Percentiles rank a stretch among this genome's conserved stretches.
Conservation (phyloP, 2,797 vertebrate genomes). For the Aldrovandia affinis region DNA sequence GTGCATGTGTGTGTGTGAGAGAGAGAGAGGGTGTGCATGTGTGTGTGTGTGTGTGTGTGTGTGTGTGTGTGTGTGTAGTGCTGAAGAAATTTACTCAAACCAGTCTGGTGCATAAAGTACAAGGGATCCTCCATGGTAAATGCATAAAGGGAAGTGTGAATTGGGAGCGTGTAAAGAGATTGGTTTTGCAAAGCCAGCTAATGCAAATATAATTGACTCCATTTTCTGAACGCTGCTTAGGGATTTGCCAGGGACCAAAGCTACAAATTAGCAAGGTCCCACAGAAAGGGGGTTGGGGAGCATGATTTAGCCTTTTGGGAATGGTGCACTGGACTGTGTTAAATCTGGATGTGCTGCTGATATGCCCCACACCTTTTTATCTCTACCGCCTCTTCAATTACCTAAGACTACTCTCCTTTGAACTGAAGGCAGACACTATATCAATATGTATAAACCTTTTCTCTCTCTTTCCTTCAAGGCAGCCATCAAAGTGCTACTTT, state of each 20-base stretch:
- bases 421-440: constrained; percentile 63
- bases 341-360: constrained; percentile 49
- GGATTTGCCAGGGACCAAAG: constrained; percentile 47
- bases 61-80: neutral
- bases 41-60: neutral
- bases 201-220: constrained; percentile 61
- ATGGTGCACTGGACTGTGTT: constrained; percentile 52
- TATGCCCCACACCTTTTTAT: constrained; percentile 65
- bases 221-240: constrained; percentile 65
- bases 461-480: neutral
- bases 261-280: constrained; percentile 59
- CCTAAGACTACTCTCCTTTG: constrained; percentile 58
- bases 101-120: neutral
- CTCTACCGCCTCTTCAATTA: constrained; percentile 56
- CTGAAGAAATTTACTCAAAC: neutral
- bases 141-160: neutral
- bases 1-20: neutral
- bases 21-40: neutral
- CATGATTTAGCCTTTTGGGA: constrained; percentile 49
- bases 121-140: neutral
- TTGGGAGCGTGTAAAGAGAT: constrained; percentile 57
- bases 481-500: neutral
- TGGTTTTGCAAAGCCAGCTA: constrained; percentile 60
- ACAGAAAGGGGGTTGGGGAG: constrained; percentile 55
- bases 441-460: neutral